Percentiles rank a stretch among this genome's conserved stretches.
phyloP scores from a whole-genome alignment of 1,140 invertebrate genomes.

The Lordiphosa clarofinis region DNA sequence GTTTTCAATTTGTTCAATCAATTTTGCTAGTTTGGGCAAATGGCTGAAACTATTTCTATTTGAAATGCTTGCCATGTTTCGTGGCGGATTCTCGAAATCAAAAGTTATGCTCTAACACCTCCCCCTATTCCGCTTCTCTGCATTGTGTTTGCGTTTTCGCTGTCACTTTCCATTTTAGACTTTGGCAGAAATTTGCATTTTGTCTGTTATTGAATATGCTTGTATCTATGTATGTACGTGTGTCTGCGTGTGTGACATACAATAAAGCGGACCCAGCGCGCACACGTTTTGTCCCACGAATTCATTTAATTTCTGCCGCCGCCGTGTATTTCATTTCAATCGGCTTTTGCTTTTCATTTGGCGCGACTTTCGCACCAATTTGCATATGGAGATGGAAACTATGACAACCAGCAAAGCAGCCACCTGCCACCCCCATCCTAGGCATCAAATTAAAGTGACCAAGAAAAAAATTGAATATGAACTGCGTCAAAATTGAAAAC shows the following conservation, averaged over 20 bases:
- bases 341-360: constrained; percentile 61
- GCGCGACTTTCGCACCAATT: constrained; percentile 67
- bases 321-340: constrained; percentile 68
- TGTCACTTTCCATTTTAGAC: constrained; percentile 72
- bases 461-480: constrained; percentile 66
- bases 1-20: background rate
- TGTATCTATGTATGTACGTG: too few relatives aligned
- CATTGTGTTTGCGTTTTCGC: constrained; percentile 50
- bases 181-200: constrained; percentile 68
- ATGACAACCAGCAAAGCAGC: constrained; percentile 12
- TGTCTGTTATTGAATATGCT: constrained; percentile 71
- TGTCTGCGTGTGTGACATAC: constrained; percentile 36
- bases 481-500: constrained; percentile 69
- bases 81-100: constrained; percentile 55
- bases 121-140: constrained; percentile 2
- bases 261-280: constrained; percentile 37
- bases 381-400: constrained; percentile 47
- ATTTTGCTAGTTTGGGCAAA: background rate
- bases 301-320: constrained; percentile 69
- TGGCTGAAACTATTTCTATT: background rate
- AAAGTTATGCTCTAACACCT: constrained; percentile 34
- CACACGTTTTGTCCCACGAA: constrained; percentile 61
- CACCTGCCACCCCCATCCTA: constrained; percentile 12
- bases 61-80: constrained; percentile 26
- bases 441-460: constrained; percentile 60